A percentile compares a stretch with the other conserved stretches of the same genome.
These are phyloP conservation scores for Halesus radiatus DNA, from an alignment of 1,140 invertebrate genomes.

Conservation along the genomic window DNA sequence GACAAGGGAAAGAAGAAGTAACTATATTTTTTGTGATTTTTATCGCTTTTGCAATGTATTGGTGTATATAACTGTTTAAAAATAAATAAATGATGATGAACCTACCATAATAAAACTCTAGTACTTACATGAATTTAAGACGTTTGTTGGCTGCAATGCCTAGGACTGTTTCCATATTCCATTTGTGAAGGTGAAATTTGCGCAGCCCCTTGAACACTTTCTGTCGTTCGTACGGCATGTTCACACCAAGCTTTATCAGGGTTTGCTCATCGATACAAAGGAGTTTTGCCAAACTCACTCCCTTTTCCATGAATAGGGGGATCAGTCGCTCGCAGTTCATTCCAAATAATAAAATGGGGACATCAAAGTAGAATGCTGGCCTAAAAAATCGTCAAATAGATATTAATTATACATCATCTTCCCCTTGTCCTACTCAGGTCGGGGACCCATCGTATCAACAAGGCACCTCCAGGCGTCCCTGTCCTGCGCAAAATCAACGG, in stretches of 20 bases:
- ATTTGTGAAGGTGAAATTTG: conserved; percentile 70
- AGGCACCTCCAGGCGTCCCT: no score
- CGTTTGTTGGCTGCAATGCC: conserved; percentile 58
- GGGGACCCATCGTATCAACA: no score
- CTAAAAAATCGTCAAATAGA: no score
- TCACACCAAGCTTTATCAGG: conserved; percentile 68
- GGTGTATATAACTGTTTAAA: no score
- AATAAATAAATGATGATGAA: no score
- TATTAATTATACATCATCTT: no score
- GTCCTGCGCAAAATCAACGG: no score
- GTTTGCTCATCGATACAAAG: conserved; percentile 70
- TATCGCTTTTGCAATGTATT: no score
- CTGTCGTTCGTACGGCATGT: conserved; percentile 70
- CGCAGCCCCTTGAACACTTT: conserved; percentile 66
- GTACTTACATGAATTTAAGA: conserved; percentile 45
- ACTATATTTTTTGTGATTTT: no score
- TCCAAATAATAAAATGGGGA: conserved; percentile 67
- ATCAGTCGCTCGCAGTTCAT: conserved; percentile 70
- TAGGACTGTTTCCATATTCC: conserved; percentile 67
- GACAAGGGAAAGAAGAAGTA: no score
- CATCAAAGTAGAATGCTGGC: conserved; percentile 62
- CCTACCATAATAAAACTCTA: neutral
- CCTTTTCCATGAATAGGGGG: conserved; percentile 62
- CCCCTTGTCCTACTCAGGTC: no score
- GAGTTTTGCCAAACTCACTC: conserved; percentile 69